Evolutionary conservation across 1,140 invertebrate genomes (phyloP).

Genomic region (Drosophila funebris): DNA sequence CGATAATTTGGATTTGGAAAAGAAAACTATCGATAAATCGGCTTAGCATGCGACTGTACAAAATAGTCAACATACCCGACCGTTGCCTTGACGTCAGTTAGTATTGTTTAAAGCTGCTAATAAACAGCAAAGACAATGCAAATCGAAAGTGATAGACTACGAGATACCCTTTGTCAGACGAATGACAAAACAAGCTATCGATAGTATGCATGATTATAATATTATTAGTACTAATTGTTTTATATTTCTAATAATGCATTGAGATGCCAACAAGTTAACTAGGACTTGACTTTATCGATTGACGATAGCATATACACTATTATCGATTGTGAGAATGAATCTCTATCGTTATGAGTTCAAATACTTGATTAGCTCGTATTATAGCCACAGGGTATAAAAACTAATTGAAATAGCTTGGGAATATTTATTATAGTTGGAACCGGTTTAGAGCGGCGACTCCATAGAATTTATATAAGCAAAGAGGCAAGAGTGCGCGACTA

Average conservation of each 20-base stretch:
- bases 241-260: too few species aligned
- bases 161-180: background rate
- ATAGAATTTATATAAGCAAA: slow-evolving; percentile 53
- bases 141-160: background rate
- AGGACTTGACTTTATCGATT: too few species aligned
- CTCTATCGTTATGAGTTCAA: too few species aligned
- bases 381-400: slow-evolving; percentile 44
- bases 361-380: background rate
- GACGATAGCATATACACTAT: too few species aligned
- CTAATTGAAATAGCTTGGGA: slow-evolving; percentile 67
- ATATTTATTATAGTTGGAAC: slow-evolving; percentile 61
- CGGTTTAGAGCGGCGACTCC: slow-evolving; percentile 55
- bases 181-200: background rate
- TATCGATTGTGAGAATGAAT: too few species aligned
- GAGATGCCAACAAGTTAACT: too few species aligned
- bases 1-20: slow-evolving; percentile 22
- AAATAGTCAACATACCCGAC: slow-evolving; percentile 13
- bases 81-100: slow-evolving; percentile 26
- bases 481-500: slow-evolving; percentile 29
- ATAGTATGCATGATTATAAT: too few species aligned
- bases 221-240: too few species aligned
- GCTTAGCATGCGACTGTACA: slow-evolving; percentile 19
- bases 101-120: slow-evolving; percentile 14
- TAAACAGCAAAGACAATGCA: background rate
- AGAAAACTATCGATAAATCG: slow-evolving; percentile 1